Evolutionary conservation across 2,888 invertebrate genomes (phyloP), one percentile per base, ranked within the genome.

Genomic region (Drosophila fulvimacula): DNA sequence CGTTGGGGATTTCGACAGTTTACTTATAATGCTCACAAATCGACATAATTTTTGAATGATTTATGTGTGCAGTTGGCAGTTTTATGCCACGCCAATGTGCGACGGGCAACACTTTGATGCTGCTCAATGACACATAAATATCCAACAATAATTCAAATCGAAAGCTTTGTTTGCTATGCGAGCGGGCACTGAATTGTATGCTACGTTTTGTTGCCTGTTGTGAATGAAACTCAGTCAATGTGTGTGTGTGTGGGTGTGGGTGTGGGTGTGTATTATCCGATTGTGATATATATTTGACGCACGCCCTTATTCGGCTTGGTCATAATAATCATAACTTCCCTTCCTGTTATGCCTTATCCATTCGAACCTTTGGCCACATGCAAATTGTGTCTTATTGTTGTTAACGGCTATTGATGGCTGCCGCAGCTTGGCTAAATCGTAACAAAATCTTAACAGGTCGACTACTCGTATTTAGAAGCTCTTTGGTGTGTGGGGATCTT

Each of bases 81-180:
- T 66, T 61, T 51, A 57, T 66, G 52, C 56, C 53, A 55, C 42
- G 17, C 39, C 21, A 24, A 32, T 56, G 38, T n/a, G 34, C 49
- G 34, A 42, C 59, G 36, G 32, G 15, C 19, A 11, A 11, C 21
- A 52, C 42, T 55, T 63, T 56, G 51, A 59, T 64, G 52, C 61
- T 69, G 70, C 69, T 80, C 69, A 80, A 68, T 82, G 68, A 53
- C 73, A 53, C 73, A 86, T 79, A 82, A 86, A 85, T 84, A 77
- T 53, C 61, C 73, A 77, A 84, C 73, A 86, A 82, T 82, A 85
- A 84, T 84, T 86, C 75, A 84, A 72, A 79, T 78, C 68, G 46
- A 67, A 60, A 61, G 75, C 72, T 67, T 69, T 75, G 62, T 71
- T 55, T 52, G 62, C 53, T 15, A 24, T 44, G 58, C 62, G 46